Percentiles rank a stretch among this genome's conserved stretches.
Conservation (phyloP, 2,797 vertebrate species). For the Fringilla coelebs region DNA sequence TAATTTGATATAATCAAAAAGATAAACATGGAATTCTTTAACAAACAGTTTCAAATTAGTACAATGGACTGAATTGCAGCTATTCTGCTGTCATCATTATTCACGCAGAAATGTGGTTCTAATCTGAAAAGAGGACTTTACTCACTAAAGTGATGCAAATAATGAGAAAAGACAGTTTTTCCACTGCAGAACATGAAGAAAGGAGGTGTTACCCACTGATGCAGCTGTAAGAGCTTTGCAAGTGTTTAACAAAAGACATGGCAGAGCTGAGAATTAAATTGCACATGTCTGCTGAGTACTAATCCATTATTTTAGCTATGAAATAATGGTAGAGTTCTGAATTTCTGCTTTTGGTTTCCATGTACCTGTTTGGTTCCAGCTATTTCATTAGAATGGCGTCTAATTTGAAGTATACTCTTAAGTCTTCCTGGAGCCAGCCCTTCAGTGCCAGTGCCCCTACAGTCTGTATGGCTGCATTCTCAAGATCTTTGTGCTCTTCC, state of each 20-base stretch:
- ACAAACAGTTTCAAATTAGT: neutral
- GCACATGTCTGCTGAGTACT: neutral
- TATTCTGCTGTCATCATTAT: neutral
- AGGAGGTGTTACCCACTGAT: neutral
- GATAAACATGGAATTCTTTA: neutral
- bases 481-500: neutral
- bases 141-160: neutral
- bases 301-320: neutral
- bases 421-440: neutral
- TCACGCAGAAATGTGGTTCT: neutral
- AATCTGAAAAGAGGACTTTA: neutral
- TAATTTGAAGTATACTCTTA: neutral
- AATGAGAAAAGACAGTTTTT: neutral
- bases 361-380: neutral
- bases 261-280: neutral
- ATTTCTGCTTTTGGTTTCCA: neutral
- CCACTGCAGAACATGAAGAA: neutral
- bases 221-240: neutral
- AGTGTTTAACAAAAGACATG: neutral
- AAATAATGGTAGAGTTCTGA: neutral
- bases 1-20: neutral
- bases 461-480: neutral
- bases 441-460: neutral
- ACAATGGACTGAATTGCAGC: neutral
- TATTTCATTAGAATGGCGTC: neutral